Conservation (phyloP, 2,113 vertebrate species). For the Parus major region DNA sequence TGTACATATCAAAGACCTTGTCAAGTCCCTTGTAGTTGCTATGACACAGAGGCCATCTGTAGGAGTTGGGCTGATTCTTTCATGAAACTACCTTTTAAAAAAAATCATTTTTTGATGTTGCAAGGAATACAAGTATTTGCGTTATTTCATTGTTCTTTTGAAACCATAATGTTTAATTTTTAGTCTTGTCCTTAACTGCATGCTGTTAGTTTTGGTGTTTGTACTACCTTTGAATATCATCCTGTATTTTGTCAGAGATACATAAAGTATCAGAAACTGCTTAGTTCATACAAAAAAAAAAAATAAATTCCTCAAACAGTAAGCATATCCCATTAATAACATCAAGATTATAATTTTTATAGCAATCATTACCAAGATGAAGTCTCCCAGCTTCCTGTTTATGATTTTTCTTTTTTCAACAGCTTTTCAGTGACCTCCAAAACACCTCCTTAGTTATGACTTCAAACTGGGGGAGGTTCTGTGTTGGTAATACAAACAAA, state of each 20-base stretch:
- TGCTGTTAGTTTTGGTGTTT: neutral
- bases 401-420: neutral
- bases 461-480: neutral
- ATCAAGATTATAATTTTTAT: neutral
- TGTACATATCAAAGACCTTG: neutral
- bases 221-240: neutral
- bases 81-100: neutral
- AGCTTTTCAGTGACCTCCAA: neutral
- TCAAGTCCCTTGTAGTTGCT: neutral
- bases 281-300: neutral
- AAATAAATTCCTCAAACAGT: neutral
- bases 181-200: neutral
- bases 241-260: neutral
- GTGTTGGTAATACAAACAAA: neutral
- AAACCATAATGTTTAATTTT: neutral
- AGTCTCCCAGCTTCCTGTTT: neutral
- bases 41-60: neutral
- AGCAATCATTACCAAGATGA: neutral
- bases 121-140: neutral
- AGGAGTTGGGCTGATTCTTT: neutral
- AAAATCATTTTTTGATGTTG: neutral
- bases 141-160: neutral
- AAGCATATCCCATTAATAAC: neutral
- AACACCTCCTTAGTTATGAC: neutral
- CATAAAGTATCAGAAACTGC: neutral